A percentile compares a stretch with the other conserved stretches of the same genome.
Evolutionary conservation across 2,113 vertebrate species (phyloP).

Genomic region (Nettapus auritus): DNA sequence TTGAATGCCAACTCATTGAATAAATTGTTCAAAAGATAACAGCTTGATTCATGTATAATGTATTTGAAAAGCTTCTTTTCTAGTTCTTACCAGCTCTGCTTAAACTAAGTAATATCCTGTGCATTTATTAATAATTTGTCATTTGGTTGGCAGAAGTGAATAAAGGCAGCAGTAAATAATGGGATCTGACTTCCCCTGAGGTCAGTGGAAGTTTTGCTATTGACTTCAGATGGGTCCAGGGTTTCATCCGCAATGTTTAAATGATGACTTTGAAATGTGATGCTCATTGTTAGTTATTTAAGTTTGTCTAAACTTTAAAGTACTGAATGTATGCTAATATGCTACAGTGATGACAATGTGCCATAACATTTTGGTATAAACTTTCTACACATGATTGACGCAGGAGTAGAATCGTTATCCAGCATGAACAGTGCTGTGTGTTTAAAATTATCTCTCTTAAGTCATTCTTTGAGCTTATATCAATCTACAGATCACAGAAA

Average conservation of each 20-base stretch:
- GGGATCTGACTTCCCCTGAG: neutral
- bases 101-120: conserved; percentile 28
- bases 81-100: conserved; percentile 22
- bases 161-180: neutral
- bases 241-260: neutral
- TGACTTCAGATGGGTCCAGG: neutral
- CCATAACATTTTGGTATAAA: neutral
- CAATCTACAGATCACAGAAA: neutral
- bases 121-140: conserved; percentile 42
- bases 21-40: conserved; percentile 53
- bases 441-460: neutral
- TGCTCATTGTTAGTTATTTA: neutral
- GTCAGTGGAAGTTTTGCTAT: neutral
- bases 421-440: neutral
- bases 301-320: neutral
- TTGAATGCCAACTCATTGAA: conserved; percentile 53
- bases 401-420: neutral
- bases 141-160: conserved; percentile 1
- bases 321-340: neutral
- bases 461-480: neutral
- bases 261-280: neutral
- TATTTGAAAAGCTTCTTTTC: conserved; percentile 45
- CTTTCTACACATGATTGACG: neutral
- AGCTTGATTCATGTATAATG: conserved; percentile 63
- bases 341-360: neutral